Evolutionary conservation across 1,140 invertebrate species (phyloP), one percentile per base, ranked within the genome.

Genomic region (Euborellia annulipes): DNA sequence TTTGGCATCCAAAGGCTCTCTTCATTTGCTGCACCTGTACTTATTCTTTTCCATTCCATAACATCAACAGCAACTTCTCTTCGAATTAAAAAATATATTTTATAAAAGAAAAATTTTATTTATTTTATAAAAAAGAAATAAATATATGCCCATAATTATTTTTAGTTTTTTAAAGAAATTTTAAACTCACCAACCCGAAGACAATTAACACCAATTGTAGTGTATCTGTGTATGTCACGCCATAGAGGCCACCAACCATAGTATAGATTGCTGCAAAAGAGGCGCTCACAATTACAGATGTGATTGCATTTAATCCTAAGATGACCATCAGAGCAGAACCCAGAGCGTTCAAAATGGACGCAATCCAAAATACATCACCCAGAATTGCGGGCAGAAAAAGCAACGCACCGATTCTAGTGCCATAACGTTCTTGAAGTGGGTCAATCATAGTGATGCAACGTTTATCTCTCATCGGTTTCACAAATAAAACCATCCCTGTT

Each of bases 361-460:
- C 68, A 38, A 63, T 65, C 83, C 85, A 87, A 60, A 87, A 86
- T 17, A 87, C 69, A 62, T 88, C 85, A 11, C 83, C 82, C 46
- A 78, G 71, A 2, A 88, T 63, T 36, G 83, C 82, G 8, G 85
- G 84, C 22, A 88, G 62, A 57, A 84, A 86, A 38, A 88, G 67
- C 14, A 87, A 61, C 1, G 81, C 82, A 19, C 85, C 84, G 61
- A 87, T 77, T 27, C 79, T 62, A 51, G 75, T 71, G 14, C 85
- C 85, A 57, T 84, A 86, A 52, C 66, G 76, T 46, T 76, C 72
- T 63, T 82, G 79, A 59, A 88, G 83, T 1, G 84, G 85, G 62
- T 88, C 85, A 56, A 88, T 62, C 80, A 88, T 85, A 0, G 85
- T 88, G n/a, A 87, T 76, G 58, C 86, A 84, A 13, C 82, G 81